These are phyloP conservation scores for Malurus alboscapulatus DNA, from an alignment of 2,113 vertebrate genomes.

Conservation along the genomic window DNA sequence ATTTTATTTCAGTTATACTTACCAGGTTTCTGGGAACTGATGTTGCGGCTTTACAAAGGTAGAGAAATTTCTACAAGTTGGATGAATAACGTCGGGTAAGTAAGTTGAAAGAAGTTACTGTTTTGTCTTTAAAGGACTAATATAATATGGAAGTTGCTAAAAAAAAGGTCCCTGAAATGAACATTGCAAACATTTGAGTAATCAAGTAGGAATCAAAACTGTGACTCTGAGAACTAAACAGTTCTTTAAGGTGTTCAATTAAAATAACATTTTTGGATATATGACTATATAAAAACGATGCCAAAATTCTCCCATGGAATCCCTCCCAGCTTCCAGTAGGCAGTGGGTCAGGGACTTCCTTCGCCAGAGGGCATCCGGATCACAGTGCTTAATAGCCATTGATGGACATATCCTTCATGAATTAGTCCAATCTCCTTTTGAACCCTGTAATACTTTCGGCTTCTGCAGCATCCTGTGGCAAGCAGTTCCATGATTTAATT, in stretches of 20 bases:
- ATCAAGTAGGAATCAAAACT: background rate
- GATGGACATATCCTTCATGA: slow-evolving; percentile 53
- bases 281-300: background rate
- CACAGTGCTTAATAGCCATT: background rate
- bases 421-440: slow-evolving; percentile 44
- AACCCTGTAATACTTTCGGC: slow-evolving; percentile 26
- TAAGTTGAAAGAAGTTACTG: slow-evolving; percentile 27
- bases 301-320: background rate
- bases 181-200: background rate
- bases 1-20: slow-evolving; percentile 62
- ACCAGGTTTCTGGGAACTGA: slow-evolving; percentile 48
- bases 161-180: background rate
- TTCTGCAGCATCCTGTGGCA: slow-evolving; percentile 49
- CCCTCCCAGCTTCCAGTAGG: slow-evolving; percentile 12
- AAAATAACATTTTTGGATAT: background rate
- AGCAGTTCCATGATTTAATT: slow-evolving; percentile 36
- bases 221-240: background rate
- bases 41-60: slow-evolving; percentile 43
- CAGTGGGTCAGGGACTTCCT: slow-evolving; percentile 23
- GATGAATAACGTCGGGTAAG: slow-evolving; percentile 20
- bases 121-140: slow-evolving; percentile 13
- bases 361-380: background rate
- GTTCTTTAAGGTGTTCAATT: background rate
- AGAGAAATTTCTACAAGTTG: background rate
- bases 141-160: background rate